Conservation (phyloP, 2,797 vertebrate species). For the Trichosurus vulpecula region DNA sequence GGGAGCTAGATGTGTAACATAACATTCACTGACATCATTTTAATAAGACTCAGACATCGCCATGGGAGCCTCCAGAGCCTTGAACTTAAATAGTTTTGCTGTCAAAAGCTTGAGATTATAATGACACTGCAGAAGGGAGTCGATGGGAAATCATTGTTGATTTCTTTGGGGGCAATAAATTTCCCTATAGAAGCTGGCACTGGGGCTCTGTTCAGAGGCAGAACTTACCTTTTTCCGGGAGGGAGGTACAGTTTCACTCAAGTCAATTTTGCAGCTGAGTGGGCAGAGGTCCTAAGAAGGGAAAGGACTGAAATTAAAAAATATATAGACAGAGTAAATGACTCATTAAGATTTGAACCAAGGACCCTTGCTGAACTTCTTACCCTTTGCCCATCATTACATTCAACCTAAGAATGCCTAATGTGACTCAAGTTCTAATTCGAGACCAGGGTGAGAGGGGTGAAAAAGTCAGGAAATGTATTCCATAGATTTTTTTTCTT, state of each 20-base stretch:
- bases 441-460: conserved; percentile 54
- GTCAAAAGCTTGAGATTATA: conserved; percentile 65
- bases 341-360: conserved; percentile 82
- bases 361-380: conserved; percentile 52
- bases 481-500: conserved; percentile 65
- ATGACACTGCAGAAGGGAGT: conserved; percentile 68
- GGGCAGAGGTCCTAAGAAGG: conserved; percentile 78
- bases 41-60: conserved; percentile 70
- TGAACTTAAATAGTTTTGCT: conserved; percentile 49
- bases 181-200: conserved; percentile 59
- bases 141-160: conserved; percentile 66
- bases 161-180: conserved; percentile 72
- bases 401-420: conserved; percentile 65
- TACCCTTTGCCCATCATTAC: conserved; percentile 70
- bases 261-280: conserved; percentile 82
- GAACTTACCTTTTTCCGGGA: conserved; percentile 42
- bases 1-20: background rate
- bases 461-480: conserved; percentile 63
- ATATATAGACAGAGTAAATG: conserved; percentile 25
- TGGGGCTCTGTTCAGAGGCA: conserved; percentile 19
- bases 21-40: conserved; percentile 44
- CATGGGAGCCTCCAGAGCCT: conserved; percentile 43
- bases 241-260: conserved; percentile 64
- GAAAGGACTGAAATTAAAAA: conserved; percentile 76
- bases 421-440: conserved; percentile 56